These are phyloP conservation scores for Cyclargus thomasi DNA, from an alignment of 1,140 invertebrate species.

Conservation along the genomic window DNA sequence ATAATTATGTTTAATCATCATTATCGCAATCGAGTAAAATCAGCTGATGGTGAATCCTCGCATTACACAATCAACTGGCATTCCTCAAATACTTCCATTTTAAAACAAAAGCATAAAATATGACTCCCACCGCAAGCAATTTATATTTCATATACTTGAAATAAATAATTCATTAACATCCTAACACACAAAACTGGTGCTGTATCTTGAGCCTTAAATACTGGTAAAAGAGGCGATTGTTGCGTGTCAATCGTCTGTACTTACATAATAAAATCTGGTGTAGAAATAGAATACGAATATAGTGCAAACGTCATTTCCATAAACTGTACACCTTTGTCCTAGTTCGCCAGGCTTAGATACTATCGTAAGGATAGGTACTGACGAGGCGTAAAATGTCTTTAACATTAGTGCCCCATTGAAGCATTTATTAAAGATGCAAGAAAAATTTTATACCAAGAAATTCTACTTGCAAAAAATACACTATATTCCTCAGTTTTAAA, in stretches of 20 bases:
- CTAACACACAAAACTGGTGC: background rate
- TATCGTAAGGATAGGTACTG: background rate
- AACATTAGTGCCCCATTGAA: background rate
- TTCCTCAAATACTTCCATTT: background rate
- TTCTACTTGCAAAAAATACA: no score
- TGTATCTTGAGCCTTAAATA: background rate
- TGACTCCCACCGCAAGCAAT: background rate
- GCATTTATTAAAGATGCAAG: background rate
- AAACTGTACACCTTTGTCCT: constrained; percentile 25
- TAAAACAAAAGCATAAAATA: background rate
- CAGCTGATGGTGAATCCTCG: background rate
- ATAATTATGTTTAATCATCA: no score
- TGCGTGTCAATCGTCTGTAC: background rate
- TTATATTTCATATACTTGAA: background rate
- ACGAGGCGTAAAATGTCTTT: background rate
- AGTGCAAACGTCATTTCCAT: constrained; percentile 28
- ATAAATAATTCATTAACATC: background rate
- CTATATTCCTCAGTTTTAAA: no score
- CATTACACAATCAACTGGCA: background rate
- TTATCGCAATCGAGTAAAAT: background rate
- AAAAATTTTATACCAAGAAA: no score
- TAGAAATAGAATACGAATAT: constrained; percentile 27
- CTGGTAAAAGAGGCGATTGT: background rate
- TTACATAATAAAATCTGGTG: constrained; percentile 7
- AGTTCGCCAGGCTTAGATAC: constrained; percentile 19